Conservation (phyloP, 2,113 vertebrate genomes). For the Chlamydotis undulata region DNA sequence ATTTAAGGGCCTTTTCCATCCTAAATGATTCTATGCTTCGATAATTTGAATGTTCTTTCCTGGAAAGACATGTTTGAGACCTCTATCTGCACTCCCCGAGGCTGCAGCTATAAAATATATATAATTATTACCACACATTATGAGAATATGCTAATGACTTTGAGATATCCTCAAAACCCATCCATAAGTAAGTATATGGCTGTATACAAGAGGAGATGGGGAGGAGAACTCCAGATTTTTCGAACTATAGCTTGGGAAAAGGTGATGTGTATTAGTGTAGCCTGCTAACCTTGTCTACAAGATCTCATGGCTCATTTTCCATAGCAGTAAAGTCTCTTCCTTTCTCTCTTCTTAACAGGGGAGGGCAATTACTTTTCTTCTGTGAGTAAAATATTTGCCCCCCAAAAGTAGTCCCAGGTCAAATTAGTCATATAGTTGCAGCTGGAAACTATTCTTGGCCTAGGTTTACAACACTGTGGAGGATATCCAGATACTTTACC, state of each 20-base stretch:
- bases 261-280: neutral
- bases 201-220: neutral
- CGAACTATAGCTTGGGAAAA: neutral
- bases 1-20: too few species aligned
- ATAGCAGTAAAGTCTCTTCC: neutral
- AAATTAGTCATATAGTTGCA: constrained; percentile 17
- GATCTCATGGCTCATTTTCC: constrained; percentile 15
- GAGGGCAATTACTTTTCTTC: constrained; percentile 12
- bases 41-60: neutral
- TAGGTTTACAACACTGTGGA: constrained; percentile 11
- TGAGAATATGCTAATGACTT: neutral
- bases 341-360: neutral
- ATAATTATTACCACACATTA: neutral
- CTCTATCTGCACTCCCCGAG: neutral
- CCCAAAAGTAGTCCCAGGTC: neutral
- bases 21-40: neutral
- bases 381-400: constrained; percentile 1
- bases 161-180: neutral
- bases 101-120: neutral
- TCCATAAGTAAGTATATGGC: rapidly evolving
- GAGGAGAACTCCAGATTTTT: neutral
- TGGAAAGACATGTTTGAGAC: neutral
- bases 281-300: neutral
- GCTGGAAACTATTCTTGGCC: constrained; percentile 52
- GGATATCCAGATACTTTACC: constrained; percentile 25